Conservation (phyloP, 2,113 vertebrate genomes). For the Nothoprocta pentlandii region DNA sequence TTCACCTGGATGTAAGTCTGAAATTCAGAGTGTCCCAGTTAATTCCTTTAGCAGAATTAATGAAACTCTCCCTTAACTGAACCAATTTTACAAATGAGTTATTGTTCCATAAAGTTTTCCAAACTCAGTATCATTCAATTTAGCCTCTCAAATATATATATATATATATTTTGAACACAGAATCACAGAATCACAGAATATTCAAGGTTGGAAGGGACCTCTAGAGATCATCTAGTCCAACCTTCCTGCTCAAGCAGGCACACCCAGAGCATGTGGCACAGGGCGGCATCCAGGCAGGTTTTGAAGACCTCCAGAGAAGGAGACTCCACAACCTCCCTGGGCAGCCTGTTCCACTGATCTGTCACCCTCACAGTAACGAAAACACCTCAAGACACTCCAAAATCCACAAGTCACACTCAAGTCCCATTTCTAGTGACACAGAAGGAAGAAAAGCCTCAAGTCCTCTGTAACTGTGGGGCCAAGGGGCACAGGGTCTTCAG, state of each 20-base stretch:
- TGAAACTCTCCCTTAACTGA: not conserved
- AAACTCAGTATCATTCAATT: not conserved
- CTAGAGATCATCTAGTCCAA: too few relatives aligned
- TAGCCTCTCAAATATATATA: not conserved
- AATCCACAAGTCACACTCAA: accelerated
- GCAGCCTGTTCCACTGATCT: too few relatives aligned
- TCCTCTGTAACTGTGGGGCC: not conserved
- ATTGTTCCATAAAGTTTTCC: not conserved
- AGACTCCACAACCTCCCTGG: too few relatives aligned
- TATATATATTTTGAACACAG: too few relatives aligned
- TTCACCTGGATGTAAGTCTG: conserved; percentile 3
- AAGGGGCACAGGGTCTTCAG: not conserved
- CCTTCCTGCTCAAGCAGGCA: too few relatives aligned
- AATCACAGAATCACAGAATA: too few relatives aligned
- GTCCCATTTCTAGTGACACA: not conserved
- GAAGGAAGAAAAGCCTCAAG: not conserved
- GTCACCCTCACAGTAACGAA: too few relatives aligned
- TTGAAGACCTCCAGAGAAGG: too few relatives aligned
- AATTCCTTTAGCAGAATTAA: not conserved
- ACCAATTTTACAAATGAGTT: not conserved
- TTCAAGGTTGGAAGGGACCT: too few relatives aligned
- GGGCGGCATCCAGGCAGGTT: too few relatives aligned
- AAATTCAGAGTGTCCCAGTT: not conserved
- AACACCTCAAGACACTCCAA: not conserved
- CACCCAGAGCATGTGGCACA: too few relatives aligned